Conservation (phyloP, 2,888 invertebrate species). For the Seira ritae region DNA sequence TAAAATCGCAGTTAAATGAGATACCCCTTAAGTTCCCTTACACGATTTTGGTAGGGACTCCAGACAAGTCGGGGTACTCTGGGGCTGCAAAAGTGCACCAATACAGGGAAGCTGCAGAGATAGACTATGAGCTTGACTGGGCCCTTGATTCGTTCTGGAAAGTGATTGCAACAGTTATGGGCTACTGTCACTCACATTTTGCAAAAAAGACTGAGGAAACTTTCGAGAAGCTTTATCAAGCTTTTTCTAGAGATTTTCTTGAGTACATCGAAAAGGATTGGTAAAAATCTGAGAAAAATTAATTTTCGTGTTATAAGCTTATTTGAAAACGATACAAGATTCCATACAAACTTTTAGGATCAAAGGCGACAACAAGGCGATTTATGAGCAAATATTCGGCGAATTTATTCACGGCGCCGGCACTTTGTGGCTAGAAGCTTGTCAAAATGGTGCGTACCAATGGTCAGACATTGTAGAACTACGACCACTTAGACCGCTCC, state of each 20-base stretch:
- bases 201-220: conserved; percentile 15
- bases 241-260: conserved; percentile 40
- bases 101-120: conserved; percentile 57
- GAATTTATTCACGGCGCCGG: conserved; percentile 52
- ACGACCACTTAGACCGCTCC: conserved; percentile 39
- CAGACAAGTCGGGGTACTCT: not conserved
- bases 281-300: no score
- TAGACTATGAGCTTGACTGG: conserved; percentile 55
- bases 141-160: conserved; percentile 57
- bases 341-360: no score
- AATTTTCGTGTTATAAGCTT: no score
- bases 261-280: conserved; percentile 38
- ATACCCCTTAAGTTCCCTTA: conserved; percentile 39
- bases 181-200: conserved; percentile 50
- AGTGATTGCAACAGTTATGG: conserved; percentile 50
- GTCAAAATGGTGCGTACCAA: conserved; percentile 53
- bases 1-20: conserved; percentile 32
- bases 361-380: conserved; percentile 14
- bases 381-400: conserved; percentile 51
- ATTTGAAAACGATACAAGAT: no score
- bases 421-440: conserved; percentile 49
- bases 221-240: conserved; percentile 31
- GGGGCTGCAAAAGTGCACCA: conserved; percentile 24
- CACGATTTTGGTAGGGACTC: conserved; percentile 31
- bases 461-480: conserved; percentile 21